These are phyloP conservation scores for Tipula lateralis DNA, from an alignment of 2,888 invertebrate genomes.

Conservation along the genomic window DNA sequence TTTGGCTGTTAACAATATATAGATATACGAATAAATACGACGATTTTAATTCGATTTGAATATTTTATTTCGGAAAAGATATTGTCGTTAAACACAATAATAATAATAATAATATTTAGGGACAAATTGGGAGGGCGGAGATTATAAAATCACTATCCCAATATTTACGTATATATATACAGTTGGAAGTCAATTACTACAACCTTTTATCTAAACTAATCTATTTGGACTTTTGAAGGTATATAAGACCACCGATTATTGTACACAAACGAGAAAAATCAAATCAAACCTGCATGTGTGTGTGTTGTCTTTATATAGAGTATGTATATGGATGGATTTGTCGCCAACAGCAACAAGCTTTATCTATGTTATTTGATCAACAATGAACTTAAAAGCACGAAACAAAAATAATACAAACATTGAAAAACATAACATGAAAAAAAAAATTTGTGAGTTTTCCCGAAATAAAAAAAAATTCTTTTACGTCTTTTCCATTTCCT, in stretches of 20 bases:
- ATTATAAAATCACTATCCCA: neutral
- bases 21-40: neutral
- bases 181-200: neutral
- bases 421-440: neutral
- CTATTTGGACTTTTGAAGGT: neutral
- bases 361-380: neutral
- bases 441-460: neutral
- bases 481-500: neutral
- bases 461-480: neutral
- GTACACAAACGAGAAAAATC: neutral
- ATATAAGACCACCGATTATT: neutral
- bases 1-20: neutral
- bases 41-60: neutral
- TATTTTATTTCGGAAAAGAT: neutral
- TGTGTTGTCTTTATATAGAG: neutral
- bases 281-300: neutral
- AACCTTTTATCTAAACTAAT: neutral
- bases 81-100: neutral
- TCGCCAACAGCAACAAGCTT: neutral
- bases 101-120: neutral
- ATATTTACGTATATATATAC: neutral
- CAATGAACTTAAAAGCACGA: neutral
- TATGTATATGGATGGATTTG: neutral
- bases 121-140: neutral
- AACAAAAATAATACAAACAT: neutral